These are phyloP conservation scores for Antheraea pernyi DNA, from an alignment of 1,140 invertebrate species.

Conservation along the genomic window DNA sequence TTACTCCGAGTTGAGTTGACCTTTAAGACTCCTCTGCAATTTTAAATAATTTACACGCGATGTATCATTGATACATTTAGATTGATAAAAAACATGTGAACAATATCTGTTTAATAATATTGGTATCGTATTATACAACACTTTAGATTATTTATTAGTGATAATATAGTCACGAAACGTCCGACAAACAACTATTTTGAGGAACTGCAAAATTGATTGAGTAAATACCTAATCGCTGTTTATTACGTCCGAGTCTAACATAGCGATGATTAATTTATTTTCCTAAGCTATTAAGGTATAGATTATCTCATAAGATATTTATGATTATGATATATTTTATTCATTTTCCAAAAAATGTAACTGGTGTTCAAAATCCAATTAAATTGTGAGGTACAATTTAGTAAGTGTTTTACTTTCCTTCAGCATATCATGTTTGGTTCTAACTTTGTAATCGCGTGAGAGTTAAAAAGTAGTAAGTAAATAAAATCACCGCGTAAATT, in stretches of 20 bases:
- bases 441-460: constrained; percentile 32
- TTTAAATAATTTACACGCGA: not conserved
- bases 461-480: constrained; percentile 40
- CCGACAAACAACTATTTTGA: not conserved
- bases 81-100: not conserved
- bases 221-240: not conserved
- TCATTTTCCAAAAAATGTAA: too few relatives aligned
- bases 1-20: constrained; percentile 56
- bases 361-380: not conserved
- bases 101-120: not conserved
- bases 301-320: constrained; percentile 7
- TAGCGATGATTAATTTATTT: not conserved
- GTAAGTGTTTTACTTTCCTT: not conserved
- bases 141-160: not conserved
- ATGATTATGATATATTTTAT: constrained; percentile 24
- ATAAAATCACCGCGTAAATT: constrained; percentile 57
- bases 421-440: not conserved
- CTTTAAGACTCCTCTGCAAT: constrained; percentile 42
- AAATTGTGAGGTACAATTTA: not conserved
- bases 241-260: not conserved
- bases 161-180: constrained; percentile 7
- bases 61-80: not conserved
- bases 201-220: not conserved
- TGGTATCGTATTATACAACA: not conserved
- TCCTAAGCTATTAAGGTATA: not conserved